Evolutionary conservation across 2,797 vertebrate species (phyloP), one percentile per base, ranked within the genome.

Genomic region (Ibycter americanus): DNA sequence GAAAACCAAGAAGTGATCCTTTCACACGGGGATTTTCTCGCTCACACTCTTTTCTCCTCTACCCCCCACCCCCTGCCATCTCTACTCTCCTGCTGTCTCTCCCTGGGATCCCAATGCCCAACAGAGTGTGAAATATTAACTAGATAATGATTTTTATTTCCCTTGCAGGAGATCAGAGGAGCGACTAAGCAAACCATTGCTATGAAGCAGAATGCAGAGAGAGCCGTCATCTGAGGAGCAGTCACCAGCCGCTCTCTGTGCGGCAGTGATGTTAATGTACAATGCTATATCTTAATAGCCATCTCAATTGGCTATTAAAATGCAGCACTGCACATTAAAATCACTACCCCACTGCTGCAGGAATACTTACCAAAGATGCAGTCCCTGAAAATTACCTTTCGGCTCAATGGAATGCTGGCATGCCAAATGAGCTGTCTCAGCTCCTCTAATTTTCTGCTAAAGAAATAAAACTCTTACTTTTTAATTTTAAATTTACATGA

Each of bases 301-400:
- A 95, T 92, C 76, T 94, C 86, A 92, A 94, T 38, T 95, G 92
- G 38, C 90, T 95, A 80, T 94, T 97, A 95, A 97, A 96, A 96
- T 95, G 68, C 83, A 93, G 81, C 84, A 77, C 88, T 85, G 31
- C 58, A 61, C 70, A 90, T 97, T 95, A 94, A 91, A 96, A 91
- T 94, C 84, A 76, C 77, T 72, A 58, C 90, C 74, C 61, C 87
- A 63, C 55, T 84, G 59, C 89, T 94, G 61, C 62, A 93, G 47
- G 85, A 96, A 88, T 58, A 56, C 38, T 92, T 49, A 82, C 65
- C 62, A 94, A 96, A 91, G 65, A 92, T 68, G 38, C 70, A 80
- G 51, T 42, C 83, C 62, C 90, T 95, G 78, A 74, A 96, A 87
- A 97, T 71, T 84, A 84, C 80, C 83, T 88, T 95, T 82, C 46